Base-by-base conservation (phyloP, 2,113 vertebrate species). In the Lepisosteus osseus region DNA sequence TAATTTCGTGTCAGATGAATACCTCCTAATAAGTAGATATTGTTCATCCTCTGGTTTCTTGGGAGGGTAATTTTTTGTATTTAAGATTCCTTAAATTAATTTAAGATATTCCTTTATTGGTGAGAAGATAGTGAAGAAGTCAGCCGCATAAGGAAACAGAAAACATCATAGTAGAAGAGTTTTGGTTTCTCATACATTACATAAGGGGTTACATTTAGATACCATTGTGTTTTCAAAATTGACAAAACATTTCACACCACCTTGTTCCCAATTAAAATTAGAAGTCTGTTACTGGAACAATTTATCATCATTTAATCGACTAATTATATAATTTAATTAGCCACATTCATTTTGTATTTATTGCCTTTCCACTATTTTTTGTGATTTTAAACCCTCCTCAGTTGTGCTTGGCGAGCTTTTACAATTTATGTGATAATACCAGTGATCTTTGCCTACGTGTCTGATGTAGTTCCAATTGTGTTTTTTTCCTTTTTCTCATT, bases 201-300 rank as follows among this genome's bases (percentile, higher is more conserved):
- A 6, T 51, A 51, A 51, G 47, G 47, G 47, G 5, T 51, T 51
- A 51, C 1, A 51, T 5, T 9, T 6, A 51, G 47, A 9, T 51
- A 6, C 47, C 5, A 51, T 51, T 3, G 1, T 51, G 5, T 6
- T 51, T 51, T 3, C 47, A 6, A 9, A 51, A 6, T 51, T 51
- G 9, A 51, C 47, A 51, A 51, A 51, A 51, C 47, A 51, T 51
- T 51, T 51, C 55, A 69, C 15, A 70, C 14, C 15, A 61, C 11
- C 17, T 4, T 7, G 56, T 42, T 62, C 12, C 47, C 44, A 29
- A 14, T 17, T 12, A 12, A 87, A 85, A 88, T 86, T 77, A 88
- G 89, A 92, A 87, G 86, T 88, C 87, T 87, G 86, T 83, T 77
- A 82, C 80, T 82, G 85, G 80, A 81, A 84, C 81, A 83, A 81